These are phyloP conservation scores for Microchrysa polita DNA, from an alignment of 2,888 invertebrate genomes.

Conservation along the genomic window DNA sequence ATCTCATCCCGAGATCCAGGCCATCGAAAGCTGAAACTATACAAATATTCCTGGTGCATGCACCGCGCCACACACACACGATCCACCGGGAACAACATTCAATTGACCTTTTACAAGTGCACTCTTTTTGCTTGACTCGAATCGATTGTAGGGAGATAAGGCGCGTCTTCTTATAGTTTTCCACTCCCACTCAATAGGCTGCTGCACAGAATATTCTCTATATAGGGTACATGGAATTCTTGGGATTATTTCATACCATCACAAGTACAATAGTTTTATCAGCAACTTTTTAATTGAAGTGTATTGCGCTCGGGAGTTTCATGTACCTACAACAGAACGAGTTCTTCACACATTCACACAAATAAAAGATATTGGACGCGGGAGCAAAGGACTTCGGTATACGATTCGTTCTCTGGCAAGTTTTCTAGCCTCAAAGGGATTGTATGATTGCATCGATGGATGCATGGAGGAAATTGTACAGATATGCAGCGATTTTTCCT, in stretches of 20 bases:
- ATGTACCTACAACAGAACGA: too few species aligned
- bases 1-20: not conserved
- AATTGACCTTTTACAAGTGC: conserved; percentile 39
- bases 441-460: not conserved
- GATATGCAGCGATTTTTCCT: conserved; percentile 14
- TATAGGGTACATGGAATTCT: conserved; percentile 21
- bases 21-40: not conserved
- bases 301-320: conserved; percentile 5
- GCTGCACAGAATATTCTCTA: too few species aligned
- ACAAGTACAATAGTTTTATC: conserved; percentile 36
- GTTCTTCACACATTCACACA: too few species aligned
- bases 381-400: not conserved
- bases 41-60: not conserved
- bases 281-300: conserved; percentile 44
- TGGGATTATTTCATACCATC: conserved; percentile 26
- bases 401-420: not conserved
- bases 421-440: not conserved
- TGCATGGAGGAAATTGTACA: not conserved
- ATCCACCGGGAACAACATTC: conserved; percentile 30
- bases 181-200: not conserved
- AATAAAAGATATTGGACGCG: not conserved
- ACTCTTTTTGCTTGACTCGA: conserved; percentile 41
- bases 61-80: not conserved
- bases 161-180: conserved; percentile 25
- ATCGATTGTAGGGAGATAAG: conserved; percentile 43